phyloP scores from a whole-genome alignment of 2,888 invertebrate genomes.

The Empis stercorea region DNA sequence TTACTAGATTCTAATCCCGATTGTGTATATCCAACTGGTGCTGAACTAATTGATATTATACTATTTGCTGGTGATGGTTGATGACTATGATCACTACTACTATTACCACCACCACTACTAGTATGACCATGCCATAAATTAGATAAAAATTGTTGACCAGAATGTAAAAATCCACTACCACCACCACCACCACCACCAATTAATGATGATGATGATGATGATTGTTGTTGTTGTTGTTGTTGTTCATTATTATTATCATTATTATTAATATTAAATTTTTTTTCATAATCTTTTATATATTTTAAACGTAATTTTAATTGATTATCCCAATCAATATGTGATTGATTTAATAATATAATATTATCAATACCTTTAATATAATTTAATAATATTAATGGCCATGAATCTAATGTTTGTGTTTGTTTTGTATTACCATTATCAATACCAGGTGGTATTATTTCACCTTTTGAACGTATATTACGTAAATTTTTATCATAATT shows the following conservation, averaged over 20 bases:
- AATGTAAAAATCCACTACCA: constrained; percentile 23
- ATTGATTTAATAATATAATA: constrained; percentile 18
- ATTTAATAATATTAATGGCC: constrained; percentile 47
- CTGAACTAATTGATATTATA: constrained; percentile 9
- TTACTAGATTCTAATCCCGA: not conserved
- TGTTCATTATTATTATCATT: not conserved
- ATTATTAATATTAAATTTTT: constrained; percentile 12
- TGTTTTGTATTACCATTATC: constrained; percentile 63
- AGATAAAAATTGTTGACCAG: constrained; percentile 49
- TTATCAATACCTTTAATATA: constrained; percentile 35
- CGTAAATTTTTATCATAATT: constrained; percentile 76
- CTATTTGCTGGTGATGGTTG: not conserved
- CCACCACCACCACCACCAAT: too few species aligned
- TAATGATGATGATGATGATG: too few species aligned
- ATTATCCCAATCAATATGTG: constrained; percentile 25
- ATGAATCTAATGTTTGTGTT: constrained; percentile 63
- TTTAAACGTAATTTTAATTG: constrained; percentile 22
- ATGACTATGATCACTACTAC: constrained; percentile 17
- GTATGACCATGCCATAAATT: constrained; percentile 44
- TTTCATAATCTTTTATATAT: constrained; percentile 22
- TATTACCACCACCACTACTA: constrained; percentile 36
- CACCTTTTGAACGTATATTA: constrained; percentile 67
- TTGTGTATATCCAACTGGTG: constrained; percentile 6
- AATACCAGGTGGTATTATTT: constrained; percentile 61
- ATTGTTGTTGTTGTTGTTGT: not conserved